These are phyloP conservation scores for Lutraria lutraria DNA, from an alignment of 2,888 invertebrate species.

Conservation along the genomic window DNA sequence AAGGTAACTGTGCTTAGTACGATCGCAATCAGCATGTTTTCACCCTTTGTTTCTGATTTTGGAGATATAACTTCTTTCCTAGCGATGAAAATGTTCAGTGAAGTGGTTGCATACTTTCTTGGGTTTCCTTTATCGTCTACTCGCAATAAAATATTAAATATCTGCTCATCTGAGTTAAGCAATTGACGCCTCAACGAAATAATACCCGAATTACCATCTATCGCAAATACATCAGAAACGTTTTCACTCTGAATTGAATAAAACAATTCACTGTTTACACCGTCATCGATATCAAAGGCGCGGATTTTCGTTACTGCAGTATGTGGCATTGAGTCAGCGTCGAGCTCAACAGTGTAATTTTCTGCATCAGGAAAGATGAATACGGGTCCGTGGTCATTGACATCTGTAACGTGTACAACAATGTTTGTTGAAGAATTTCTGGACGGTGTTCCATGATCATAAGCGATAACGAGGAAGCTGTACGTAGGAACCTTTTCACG, in stretches of 20 bases:
- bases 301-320: constrained; percentile 66
- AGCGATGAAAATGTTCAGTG: constrained; percentile 66
- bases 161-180: constrained; percentile 56
- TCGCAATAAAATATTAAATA: constrained; percentile 64
- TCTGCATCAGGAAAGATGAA: constrained; percentile 78
- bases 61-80: constrained; percentile 42
- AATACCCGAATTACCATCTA: constrained; percentile 69
- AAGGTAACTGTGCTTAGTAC: constrained; percentile 70
- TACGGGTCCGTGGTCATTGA: constrained; percentile 77
- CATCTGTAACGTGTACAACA: constrained; percentile 73
- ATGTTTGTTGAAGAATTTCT: constrained; percentile 72
- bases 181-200: constrained; percentile 66
- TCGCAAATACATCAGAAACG: constrained; percentile 63
- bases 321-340: constrained; percentile 64
- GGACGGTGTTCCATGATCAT: constrained; percentile 75
- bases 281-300: constrained; percentile 71
- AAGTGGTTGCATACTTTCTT: constrained; percentile 61
- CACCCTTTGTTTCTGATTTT: constrained; percentile 54
- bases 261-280: constrained; percentile 66
- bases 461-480: constrained; percentile 72
- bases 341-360: constrained; percentile 74
- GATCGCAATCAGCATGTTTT: constrained; percentile 72
- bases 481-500: constrained; percentile 74
- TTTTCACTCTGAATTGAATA: constrained; percentile 67
- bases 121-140: constrained; percentile 73